Base-by-base conservation (phyloP, 2,113 vertebrate species). In the Oreochromis niloticus region DNA sequence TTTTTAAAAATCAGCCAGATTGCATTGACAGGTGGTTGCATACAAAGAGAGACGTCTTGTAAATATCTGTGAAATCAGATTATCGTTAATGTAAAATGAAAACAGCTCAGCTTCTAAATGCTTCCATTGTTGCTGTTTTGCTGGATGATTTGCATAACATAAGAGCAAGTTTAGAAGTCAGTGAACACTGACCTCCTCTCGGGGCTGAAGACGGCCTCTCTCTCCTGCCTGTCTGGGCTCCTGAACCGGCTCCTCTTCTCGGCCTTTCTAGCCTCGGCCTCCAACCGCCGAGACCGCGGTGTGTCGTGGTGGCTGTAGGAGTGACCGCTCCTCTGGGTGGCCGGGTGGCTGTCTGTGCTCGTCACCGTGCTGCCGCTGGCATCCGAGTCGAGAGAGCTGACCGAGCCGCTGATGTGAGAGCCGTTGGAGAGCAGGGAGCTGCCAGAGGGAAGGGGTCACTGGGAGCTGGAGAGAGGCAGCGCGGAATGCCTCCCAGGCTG, bases 341-440 rank as follows among this genome's bases (percentile, higher is more conserved):
- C 36, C 0, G 90, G 88, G 91, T 97, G 97, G 90, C 96, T 95
- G 80, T 97, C 97, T 1, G 90, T 96, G 93, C 96, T 97, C 80
- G 96, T 95, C 57, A 96, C 96, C 0, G 96, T 97, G 94, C 96
- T 96, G 84, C 96, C 96, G 8, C 97, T 97, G 93, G 96, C 95
- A 4, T 97, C 97, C 0, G 97, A 97, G 91, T 97, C 97, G 83
- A 97, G 92, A 1, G 96, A 97, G 91, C 97, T 97, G 90, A 97
- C 95, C 0, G 97, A 97, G 87, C 96, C 96, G 17, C 97, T 97
- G 89, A 97, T 97, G 93, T 97, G 96, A 2, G 97, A 97, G 85
- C 97, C 97, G 7, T 97, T 97, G 50, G 97, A 97, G 71, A 97
- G 95, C 88, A 97, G 89, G 75, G 96, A 97, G 94, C 95, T 96